These are phyloP conservation scores for Buphagus erythrorhynchus DNA, from an alignment of 2,797 vertebrate genomes.

Conservation along the genomic window DNA sequence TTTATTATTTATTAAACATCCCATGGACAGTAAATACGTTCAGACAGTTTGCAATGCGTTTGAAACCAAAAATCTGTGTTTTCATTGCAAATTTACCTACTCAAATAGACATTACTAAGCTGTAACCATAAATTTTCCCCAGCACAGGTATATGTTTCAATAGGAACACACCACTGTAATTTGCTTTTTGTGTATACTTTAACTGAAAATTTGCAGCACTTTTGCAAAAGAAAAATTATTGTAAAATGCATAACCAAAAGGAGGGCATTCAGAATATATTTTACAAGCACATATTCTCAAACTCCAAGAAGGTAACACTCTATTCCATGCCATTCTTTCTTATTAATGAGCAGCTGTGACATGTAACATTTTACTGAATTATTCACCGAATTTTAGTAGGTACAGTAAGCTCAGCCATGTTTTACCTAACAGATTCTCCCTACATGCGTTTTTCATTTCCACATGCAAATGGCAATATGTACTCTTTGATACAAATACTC, in stretches of 20 bases:
- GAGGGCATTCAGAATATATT: background rate
- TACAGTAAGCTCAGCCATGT: background rate
- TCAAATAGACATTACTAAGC: background rate
- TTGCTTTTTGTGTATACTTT: background rate
- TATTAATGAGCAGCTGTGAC: background rate
- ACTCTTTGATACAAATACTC: background rate
- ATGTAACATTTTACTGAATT: background rate
- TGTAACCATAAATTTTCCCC: background rate
- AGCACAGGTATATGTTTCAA: background rate
- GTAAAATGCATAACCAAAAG: background rate
- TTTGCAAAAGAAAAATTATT: background rate
- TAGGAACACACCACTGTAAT: background rate
- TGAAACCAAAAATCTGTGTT: background rate
- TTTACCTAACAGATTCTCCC: background rate
- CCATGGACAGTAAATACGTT: background rate
- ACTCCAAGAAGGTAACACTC: background rate
- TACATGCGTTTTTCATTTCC: background rate
- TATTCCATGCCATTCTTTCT: background rate
- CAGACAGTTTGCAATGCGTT: background rate
- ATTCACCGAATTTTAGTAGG: background rate
- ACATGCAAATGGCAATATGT: background rate
- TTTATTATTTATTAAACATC: background rate
- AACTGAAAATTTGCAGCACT: background rate
- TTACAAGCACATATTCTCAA: background rate
- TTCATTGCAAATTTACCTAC: background rate